Percentiles rank a stretch among this genome's conserved stretches.
Conservation (phyloP, 2,888 invertebrate genomes). For the Himalopsyche tibetana region DNA sequence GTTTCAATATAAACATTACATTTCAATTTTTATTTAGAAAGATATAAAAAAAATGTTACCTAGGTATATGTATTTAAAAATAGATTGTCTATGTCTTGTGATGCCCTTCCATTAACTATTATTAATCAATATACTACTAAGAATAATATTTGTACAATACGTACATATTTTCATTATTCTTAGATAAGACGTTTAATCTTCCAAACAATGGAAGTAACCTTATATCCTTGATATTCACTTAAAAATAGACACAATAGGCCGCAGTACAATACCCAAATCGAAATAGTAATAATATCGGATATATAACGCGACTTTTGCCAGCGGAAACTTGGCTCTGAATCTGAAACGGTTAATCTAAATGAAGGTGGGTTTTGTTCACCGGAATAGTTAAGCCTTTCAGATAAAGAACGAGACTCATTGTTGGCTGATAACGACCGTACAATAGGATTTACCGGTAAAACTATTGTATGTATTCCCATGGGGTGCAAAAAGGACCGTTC, state of each 20-base stretch:
- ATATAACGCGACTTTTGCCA: conserved; percentile 50
- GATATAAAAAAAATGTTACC: too few species aligned
- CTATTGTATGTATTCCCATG: conserved; percentile 59
- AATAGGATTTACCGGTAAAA: conserved; percentile 61
- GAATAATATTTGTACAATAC: background rate
- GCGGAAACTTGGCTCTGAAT: conserved; percentile 58
- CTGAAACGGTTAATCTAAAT: conserved; percentile 61
- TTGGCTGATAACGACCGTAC: conserved; percentile 60
- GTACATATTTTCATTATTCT: background rate
- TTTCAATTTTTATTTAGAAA: too few species aligned
- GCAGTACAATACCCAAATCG: conserved; percentile 7
- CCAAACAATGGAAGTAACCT: conserved; percentile 24
- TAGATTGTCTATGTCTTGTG: too few species aligned
- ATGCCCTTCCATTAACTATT: too few species aligned
- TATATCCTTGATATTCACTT: conserved; percentile 19
- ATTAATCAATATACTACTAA: too few species aligned
- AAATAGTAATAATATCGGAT: conserved; percentile 47
- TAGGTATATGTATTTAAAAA: too few species aligned
- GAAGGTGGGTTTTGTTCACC: conserved; percentile 63
- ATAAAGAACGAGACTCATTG: conserved; percentile 61
- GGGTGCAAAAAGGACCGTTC: conserved; percentile 45
- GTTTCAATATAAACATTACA: too few species aligned
- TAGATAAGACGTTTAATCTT: background rate
- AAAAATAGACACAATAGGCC: conserved; percentile 8
- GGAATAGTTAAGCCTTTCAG: conserved; percentile 59